phyloP scores from a whole-genome alignment of 2,113 vertebrate species.

The Thymallus thymallus region DNA sequence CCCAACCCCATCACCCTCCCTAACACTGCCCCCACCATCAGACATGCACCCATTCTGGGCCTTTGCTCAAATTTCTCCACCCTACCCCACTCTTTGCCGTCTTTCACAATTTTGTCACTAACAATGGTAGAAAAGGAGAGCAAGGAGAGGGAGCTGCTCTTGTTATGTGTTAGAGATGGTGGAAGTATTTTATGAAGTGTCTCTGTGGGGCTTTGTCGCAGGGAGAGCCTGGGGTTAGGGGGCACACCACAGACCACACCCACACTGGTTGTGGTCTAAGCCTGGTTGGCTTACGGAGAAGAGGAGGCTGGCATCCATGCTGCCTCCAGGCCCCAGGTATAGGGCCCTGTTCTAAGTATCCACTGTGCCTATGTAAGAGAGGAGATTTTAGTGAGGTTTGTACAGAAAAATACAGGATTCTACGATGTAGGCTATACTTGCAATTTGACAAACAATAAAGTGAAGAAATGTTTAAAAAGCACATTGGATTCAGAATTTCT shows the following conservation, averaged over 20 bases:
- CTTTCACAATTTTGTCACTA: conserved; percentile 1
- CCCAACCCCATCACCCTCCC: neutral
- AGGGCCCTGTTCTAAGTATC: too few relatives aligned
- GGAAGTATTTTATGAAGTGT: conserved; percentile 18
- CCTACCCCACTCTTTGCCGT: conserved; percentile 20
- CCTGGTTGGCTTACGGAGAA: neutral
- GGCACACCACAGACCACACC: conserved; percentile 52
- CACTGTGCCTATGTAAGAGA: too few relatives aligned
- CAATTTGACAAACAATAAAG: too few relatives aligned
- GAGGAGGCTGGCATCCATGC: neutral
- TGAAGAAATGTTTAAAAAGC: too few relatives aligned
- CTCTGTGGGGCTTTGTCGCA: conserved; percentile 36
- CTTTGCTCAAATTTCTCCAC: conserved; percentile 6
- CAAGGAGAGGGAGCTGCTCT: neutral
- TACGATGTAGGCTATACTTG: too few relatives aligned
- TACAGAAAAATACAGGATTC: too few relatives aligned
- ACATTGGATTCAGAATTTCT: too few relatives aligned
- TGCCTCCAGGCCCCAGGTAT: too few relatives aligned
- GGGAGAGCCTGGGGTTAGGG: too few relatives aligned
- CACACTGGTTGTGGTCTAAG: neutral
- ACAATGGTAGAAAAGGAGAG: conserved; percentile 27
- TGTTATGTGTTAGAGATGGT: neutral
- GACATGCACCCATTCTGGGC: conserved; percentile 38
- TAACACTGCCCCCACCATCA: neutral
- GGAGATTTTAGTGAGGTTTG: too few relatives aligned